Evolutionary conservation across 2,113 vertebrate genomes (phyloP).

Genomic region (Percopsis transmontana): DNA sequence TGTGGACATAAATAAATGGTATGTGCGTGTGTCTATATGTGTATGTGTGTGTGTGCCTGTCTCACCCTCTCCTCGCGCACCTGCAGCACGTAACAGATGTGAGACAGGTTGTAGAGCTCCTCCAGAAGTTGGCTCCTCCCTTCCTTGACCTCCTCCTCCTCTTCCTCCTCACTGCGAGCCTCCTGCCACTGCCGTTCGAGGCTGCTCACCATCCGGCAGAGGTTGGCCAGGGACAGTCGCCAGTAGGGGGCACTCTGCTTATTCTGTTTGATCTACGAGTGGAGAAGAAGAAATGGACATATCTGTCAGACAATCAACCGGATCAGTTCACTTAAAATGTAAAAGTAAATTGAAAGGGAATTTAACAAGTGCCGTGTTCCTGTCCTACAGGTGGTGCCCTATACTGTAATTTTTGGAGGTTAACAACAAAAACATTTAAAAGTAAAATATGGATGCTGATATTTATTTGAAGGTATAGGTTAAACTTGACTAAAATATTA

Average conservation of each 20-base stretch:
- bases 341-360: too few species aligned
- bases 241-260: conserved; percentile 86
- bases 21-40: neutral
- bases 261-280: conserved; percentile 63
- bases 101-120: conserved; percentile 84
- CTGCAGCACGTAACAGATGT: conserved; percentile 87
- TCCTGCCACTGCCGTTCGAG: conserved; percentile 60
- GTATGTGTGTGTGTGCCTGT: neutral
- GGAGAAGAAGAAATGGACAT: too few species aligned
- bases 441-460: too few species aligned
- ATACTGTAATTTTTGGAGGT: too few species aligned
- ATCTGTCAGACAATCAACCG: too few species aligned
- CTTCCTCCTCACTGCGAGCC: conserved; percentile 53
- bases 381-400: too few species aligned
- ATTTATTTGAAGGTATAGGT: too few species aligned
- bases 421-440: too few species aligned
- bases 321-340: too few species aligned
- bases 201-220: conserved; percentile 83
- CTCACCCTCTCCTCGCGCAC: conserved; percentile 84
- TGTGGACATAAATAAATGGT: too few species aligned
- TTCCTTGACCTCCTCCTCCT: conserved; percentile 69
- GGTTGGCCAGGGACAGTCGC: conserved; percentile 86
- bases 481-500: too few species aligned
- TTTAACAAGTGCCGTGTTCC: too few species aligned
- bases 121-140: conserved; percentile 82